Evolutionary conservation across 2,797 vertebrate species (phyloP).

Genomic region (Poliocrania exsul): DNA sequence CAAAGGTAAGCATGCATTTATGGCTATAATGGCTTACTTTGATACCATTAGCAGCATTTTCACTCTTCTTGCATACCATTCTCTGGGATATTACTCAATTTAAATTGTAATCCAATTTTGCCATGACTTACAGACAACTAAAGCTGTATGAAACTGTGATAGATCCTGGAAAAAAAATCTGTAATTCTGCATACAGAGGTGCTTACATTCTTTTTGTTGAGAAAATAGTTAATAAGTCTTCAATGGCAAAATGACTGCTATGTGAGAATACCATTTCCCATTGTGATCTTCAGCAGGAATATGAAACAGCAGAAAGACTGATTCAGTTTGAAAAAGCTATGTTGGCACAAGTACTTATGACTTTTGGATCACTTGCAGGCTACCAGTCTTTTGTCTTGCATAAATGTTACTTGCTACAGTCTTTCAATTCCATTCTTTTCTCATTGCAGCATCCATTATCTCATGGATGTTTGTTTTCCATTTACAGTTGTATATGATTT

Average conservation of each 20-base stretch:
- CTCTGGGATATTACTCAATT: neutral
- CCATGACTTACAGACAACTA: neutral
- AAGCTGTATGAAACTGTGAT: neutral
- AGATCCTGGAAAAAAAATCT: neutral
- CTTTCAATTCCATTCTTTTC: neutral
- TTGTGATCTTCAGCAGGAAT: neutral
- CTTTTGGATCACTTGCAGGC: neutral
- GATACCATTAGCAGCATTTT: neutral
- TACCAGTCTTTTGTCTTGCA: neutral
- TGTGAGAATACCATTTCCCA: neutral
- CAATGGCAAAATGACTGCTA: neutral
- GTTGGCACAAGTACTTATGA: neutral
- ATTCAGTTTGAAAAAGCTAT: neutral
- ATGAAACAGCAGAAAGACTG: neutral
- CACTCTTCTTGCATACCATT: neutral
- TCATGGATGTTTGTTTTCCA: neutral
- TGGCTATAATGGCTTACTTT: neutral
- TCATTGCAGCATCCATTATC: neutral
- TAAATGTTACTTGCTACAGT: neutral
- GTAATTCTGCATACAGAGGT: neutral
- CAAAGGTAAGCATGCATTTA: conserved; percentile 81
- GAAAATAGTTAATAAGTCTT: neutral
- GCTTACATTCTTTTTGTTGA: neutral
- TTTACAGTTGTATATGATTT: neutral
- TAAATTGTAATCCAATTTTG: neutral